Evolutionary conservation across 1,140 invertebrate genomes (phyloP), one percentile per base, ranked within the genome.

Genomic region (Nasonia longicornis): DNA sequence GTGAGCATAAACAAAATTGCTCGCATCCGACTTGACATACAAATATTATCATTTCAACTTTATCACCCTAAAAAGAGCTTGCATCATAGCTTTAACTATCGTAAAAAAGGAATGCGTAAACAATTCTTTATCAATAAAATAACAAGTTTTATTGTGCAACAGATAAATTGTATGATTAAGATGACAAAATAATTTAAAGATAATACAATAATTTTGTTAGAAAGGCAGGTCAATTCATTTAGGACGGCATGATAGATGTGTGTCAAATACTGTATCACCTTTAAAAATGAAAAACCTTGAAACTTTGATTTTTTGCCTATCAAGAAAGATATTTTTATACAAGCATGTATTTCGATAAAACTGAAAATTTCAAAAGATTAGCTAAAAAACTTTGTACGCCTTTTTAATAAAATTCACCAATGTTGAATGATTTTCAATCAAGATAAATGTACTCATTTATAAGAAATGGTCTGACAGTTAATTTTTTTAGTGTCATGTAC

Each of bases 211-310:
- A 58, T 58, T 58, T 58, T 58, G 52, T 58, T 58, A 6, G n/a
- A 20, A 58, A 58, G 16, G 52, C 3, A 58, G 16, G 52, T 35
- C 3, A 38, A 42, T 70, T 70, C 3, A 8, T 70, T 20, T 12
- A 70, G 69, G 69, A 70, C 69, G 69, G 69, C 31, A 70, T 70
- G 35, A 20, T 35, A 70, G 11, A 35, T 70, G 69, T 0, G 7
- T 70, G 26, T 70, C 14, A 70, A 70, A 67, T 42, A 2, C 35
- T 38, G 8, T 16, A 74, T 63, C 31, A n/a, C 16, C 22, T 22
- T 67, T 7, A 1, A 48, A 70, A 71, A 2, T n/a, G 16, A 7
- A 58, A n/a, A n/a, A 58, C 20, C 20, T n/a, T 7, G 20, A 58
- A 58, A 20, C 16, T 58, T 58, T 58, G 52, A 58, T 58, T 58